Base-by-base conservation (phyloP, 1,140 invertebrate species). In the Pachypsylla venusta region DNA sequence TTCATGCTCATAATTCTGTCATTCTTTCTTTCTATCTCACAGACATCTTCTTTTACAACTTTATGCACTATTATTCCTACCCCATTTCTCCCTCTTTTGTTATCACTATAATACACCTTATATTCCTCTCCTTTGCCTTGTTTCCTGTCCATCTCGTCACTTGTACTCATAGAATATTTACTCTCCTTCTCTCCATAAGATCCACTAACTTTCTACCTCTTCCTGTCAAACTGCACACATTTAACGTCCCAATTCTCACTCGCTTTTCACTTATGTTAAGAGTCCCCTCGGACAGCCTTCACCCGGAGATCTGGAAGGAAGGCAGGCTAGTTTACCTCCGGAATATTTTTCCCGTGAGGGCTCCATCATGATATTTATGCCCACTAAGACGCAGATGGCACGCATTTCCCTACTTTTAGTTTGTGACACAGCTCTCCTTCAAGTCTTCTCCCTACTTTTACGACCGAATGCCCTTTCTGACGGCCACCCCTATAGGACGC, bases 171-270 rank as follows among this genome's bases (percentile, higher is more conserved):
- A 48, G 16, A 10, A 48, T n/a, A 19, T 19, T n/a, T 22, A 48
- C 16, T 48, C 42, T 48, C 22, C 42, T 48, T n/a, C n/a, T 48
- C n/a, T 48, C 4, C 42, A 48, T 48, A 7, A 48, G 4, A 48
- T 48, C 42, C 42, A 48, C 42, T 48, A 48, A 5, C n/a, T 48
- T 22, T 48, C 42, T 48, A 48, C 42, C 42, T 48, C 22, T 48
- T 19, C 42, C 42, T 5, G 4, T 48, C 42, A 48, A 3, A n/a
- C 4, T 48, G 7, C 42, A n/a, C 16, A 48, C 4, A 48, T 48
- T 48, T 22, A 48, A 22, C 16, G 42, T 48, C 22, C 42, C 42
- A 19, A 48, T n/a, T 48, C 42, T 48, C 4, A 48, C 42, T 4
- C n/a, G 16, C 42, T 10, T 19, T 48, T 10, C n/a, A n/a, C n/a